phyloP scores from a whole-genome alignment of 2,797 vertebrate species.

The Pseudochaenichthys georgianus region DNA sequence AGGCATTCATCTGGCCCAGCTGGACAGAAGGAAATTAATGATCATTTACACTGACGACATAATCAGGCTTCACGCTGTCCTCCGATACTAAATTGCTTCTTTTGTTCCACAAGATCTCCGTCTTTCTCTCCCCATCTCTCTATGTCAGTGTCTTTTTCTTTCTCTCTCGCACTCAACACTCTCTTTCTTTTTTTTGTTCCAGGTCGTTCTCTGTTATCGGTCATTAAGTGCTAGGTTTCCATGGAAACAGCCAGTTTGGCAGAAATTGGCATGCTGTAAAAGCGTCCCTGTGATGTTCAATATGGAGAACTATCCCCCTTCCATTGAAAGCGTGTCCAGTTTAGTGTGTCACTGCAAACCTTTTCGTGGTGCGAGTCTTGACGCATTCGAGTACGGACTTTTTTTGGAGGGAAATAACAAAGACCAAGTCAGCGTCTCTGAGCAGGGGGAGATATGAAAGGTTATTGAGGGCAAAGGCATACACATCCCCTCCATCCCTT shows the following conservation, averaged over 20 bases:
- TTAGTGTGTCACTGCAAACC: slow-evolving; percentile 52
- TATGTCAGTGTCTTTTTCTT: slow-evolving; percentile 67
- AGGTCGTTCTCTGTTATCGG: slow-evolving; percentile 81
- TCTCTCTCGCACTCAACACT: slow-evolving; percentile 48
- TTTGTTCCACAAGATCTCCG: slow-evolving; percentile 83
- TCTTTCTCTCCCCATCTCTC: slow-evolving; percentile 69
- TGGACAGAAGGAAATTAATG: slow-evolving; percentile 87
- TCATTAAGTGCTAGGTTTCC: slow-evolving; percentile 84
- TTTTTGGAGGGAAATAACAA: not conserved
- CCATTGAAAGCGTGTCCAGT: slow-evolving; percentile 60
- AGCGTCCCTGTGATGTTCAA: slow-evolving; percentile 72
- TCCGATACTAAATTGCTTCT: slow-evolving; percentile 85
- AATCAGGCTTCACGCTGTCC: slow-evolving; percentile 86
- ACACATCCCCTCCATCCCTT: slow-evolving; percentile 46
- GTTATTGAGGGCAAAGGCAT: slow-evolving; percentile 37
- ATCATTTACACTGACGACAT: slow-evolving; percentile 88
- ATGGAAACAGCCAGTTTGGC: slow-evolving; percentile 84
- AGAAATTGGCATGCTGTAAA: slow-evolving; percentile 76
- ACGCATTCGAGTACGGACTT: not conserved
- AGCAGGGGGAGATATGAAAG: slow-evolving; percentile 28
- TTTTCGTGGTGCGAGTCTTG: slow-evolving; percentile 20
- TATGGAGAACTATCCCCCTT: slow-evolving; percentile 68
- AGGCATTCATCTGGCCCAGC: slow-evolving; percentile 83
- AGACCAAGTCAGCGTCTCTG: slow-evolving; percentile 22
- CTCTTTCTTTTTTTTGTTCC: slow-evolving; percentile 39